Evolutionary conservation across 2,888 invertebrate genomes (phyloP).

Genomic region (Cyrtodaria siliqua): DNA sequence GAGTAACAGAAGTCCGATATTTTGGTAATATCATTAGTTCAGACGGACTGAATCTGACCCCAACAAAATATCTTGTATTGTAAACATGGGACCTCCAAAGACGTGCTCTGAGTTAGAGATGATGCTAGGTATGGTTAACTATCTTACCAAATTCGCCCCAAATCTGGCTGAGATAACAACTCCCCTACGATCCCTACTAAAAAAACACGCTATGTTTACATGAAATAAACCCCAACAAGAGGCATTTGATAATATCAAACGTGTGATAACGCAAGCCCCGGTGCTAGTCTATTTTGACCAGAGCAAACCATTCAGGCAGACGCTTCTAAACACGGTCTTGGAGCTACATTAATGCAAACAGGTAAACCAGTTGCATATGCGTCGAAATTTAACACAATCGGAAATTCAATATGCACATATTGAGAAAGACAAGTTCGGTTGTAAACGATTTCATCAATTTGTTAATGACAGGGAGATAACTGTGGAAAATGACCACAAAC

Average conservation of each 20-base stretch:
- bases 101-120: slow-evolving; percentile 32
- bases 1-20: slow-evolving; percentile 28
- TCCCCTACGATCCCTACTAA: slow-evolving; percentile 29
- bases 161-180: slow-evolving; percentile 45
- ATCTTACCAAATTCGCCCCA: slow-evolving; percentile 40
- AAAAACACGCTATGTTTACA: slow-evolving; percentile 23
- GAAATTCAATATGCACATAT: slow-evolving; percentile 69
- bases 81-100: slow-evolving; percentile 11
- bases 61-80: slow-evolving; percentile 39
- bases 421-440: slow-evolving; percentile 65
- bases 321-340: slow-evolving; percentile 10
- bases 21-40: slow-evolving; percentile 51
- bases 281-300: slow-evolving; percentile 22
- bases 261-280: neutral
- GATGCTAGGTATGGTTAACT: slow-evolving; percentile 52
- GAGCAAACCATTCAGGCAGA: neutral
- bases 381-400: slow-evolving; percentile 65
- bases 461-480: slow-evolving; percentile 54
- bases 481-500: slow-evolving; percentile 17
- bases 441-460: slow-evolving; percentile 64
- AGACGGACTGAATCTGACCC: slow-evolving; percentile 44
- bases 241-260: slow-evolving; percentile 39
- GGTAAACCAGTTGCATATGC: slow-evolving; percentile 68
- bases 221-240: slow-evolving; percentile 35
- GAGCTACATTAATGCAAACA: slow-evolving; percentile 52